Evolutionary conservation across 30 jellyfish, hydroid and myxozoan species (phyloP).

Genomic region (Sanderia malayensis): DNA sequence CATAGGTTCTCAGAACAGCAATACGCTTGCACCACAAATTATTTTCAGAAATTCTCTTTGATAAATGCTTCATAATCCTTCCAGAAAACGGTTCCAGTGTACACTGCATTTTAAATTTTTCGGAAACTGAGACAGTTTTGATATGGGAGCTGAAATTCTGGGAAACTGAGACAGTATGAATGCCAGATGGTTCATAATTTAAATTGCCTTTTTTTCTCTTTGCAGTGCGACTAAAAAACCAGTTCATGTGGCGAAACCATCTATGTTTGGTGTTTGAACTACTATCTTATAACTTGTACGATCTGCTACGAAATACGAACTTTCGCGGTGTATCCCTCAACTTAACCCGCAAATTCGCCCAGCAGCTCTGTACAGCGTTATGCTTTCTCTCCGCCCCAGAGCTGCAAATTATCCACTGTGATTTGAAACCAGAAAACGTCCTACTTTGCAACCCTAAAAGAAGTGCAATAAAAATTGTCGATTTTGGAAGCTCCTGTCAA

Average conservation of each 20-base stretch:
- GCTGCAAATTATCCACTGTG: conserved; percentile 91
- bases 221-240: conserved; percentile 78
- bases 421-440: conserved; percentile 90
- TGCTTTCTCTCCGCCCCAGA: conserved; percentile 92
- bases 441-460: conserved; percentile 85
- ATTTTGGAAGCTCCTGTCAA: conserved; percentile 99
- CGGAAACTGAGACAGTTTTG: no score
- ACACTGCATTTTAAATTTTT: no score
- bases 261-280: conserved; percentile 95
- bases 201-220: conserved; percentile 4
- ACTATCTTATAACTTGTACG: conserved; percentile 84
- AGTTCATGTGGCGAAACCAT: conserved; percentile 94
- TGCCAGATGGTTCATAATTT: background rate
- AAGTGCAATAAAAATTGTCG: conserved; percentile 94
- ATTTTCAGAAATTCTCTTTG: no score
- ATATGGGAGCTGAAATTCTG: no score
- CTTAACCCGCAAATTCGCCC: conserved; percentile 93
- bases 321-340: conserved; percentile 96
- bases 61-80: no score
- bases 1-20: no score
- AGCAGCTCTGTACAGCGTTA: conserved; percentile 92
- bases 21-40: no score
- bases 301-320: conserved; percentile 84
- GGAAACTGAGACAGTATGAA: no score
- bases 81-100: no score